A percentile compares a stretch with the other conserved stretches of the same genome.
These are phyloP conservation scores for Drosophila cognata DNA, from an alignment of 2,888 invertebrate species.

Conservation along the genomic window DNA sequence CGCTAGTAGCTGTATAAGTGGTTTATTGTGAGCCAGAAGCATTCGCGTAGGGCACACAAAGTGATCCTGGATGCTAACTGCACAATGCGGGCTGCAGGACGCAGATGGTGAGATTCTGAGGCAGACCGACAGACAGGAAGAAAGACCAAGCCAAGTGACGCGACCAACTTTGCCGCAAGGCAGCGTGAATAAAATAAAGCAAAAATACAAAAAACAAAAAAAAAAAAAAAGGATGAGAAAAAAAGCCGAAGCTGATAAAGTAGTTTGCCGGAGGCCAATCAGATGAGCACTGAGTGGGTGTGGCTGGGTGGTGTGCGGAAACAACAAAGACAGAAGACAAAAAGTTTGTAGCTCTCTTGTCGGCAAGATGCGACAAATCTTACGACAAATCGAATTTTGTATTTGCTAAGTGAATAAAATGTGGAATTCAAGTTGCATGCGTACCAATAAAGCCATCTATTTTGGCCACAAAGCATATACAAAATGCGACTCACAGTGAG, in stretches of 20 bases:
- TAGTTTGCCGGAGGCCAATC: constrained; percentile 64
- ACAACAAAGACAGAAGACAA: neutral
- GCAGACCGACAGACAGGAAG: constrained; percentile 23
- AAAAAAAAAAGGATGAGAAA: constrained; percentile 35
- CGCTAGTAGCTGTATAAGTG: constrained; percentile 75
- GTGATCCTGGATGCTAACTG: constrained; percentile 30
- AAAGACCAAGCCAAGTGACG: constrained; percentile 54
- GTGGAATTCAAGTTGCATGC: constrained; percentile 20
- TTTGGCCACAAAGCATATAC: too few relatives aligned
- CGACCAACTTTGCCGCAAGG: constrained; percentile 77
- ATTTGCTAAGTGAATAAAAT: constrained; percentile 38
- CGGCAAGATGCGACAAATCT: constrained; percentile 39
- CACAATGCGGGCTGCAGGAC: constrained; percentile 10
- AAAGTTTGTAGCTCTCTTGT: neutral
- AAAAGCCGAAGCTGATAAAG: constrained; percentile 68
- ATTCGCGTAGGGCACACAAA: constrained; percentile 24
- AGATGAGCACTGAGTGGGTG: constrained; percentile 17
- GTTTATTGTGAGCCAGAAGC: constrained; percentile 70
- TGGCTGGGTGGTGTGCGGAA: neutral
- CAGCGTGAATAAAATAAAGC: constrained; percentile 63
- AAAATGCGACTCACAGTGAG: neutral
- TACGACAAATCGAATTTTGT: constrained; percentile 68
- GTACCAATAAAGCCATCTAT: constrained; percentile 17
- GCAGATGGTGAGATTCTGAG: constrained; percentile 30
- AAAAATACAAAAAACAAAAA: constrained; percentile 15